These are phyloP conservation scores for Falco biarmicus DNA, from an alignment of 2,797 vertebrate genomes.

Conservation along the genomic window DNA sequence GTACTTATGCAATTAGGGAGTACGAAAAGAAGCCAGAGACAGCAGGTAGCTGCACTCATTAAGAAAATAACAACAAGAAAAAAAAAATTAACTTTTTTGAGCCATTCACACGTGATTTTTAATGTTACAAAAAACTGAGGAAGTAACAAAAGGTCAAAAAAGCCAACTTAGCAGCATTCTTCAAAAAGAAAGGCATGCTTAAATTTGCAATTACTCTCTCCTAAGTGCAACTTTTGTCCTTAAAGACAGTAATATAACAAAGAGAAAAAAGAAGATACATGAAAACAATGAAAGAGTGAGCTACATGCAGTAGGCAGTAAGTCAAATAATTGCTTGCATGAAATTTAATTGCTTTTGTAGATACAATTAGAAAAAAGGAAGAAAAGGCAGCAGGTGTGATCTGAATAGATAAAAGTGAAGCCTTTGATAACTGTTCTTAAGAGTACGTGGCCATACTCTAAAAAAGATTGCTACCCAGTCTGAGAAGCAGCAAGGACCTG, in stretches of 20 bases:
- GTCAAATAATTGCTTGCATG: slow-evolving; percentile 50
- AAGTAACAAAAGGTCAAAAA: slow-evolving; percentile 35
- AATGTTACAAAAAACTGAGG: not conserved
- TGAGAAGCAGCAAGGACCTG: not conserved
- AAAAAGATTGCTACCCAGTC: not conserved
- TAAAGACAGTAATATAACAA: slow-evolving; percentile 31
- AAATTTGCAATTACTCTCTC: slow-evolving; percentile 18
- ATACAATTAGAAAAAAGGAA: slow-evolving; percentile 43
- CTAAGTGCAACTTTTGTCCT: not conserved
- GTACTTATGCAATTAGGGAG: not conserved
- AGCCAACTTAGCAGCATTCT: not conserved
- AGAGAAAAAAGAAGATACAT: not conserved
- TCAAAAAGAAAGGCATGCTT: not conserved
- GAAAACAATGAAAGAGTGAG: slow-evolving; percentile 46
- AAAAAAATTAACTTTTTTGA: not conserved
- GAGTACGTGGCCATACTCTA: not conserved
- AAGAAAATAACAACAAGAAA: not conserved
- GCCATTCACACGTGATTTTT: not conserved
- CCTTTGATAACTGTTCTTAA: not conserved
- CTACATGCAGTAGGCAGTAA: slow-evolving; percentile 39
- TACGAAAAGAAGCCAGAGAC: not conserved
- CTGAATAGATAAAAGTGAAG: slow-evolving; percentile 18
- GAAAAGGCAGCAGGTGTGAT: slow-evolving; percentile 33
- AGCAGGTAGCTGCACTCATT: not conserved
- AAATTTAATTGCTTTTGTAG: slow-evolving; percentile 55